phyloP scores from a whole-genome alignment of 2,888 invertebrate species.

The Dasysyrphus tricinctus region DNA sequence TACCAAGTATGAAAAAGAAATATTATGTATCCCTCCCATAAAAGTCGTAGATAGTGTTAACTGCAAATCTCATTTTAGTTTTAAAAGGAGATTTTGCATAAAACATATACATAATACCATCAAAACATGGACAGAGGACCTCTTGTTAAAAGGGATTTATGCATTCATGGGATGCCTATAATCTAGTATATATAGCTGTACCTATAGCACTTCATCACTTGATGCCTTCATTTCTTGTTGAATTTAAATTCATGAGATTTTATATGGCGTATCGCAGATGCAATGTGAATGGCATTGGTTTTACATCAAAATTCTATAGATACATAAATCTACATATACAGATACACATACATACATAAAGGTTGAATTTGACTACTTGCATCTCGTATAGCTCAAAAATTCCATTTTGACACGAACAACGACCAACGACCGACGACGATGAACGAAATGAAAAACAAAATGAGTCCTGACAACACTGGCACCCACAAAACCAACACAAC shows the following conservation, averaged over 20 bases:
- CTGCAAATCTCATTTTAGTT: constrained; percentile 19
- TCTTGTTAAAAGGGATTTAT: constrained; percentile 10
- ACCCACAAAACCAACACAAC: constrained; percentile 50
- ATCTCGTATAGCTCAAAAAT: constrained; percentile 12
- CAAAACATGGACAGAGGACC: background rate
- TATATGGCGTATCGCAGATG: constrained; percentile 29
- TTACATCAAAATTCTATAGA: constrained; percentile 49
- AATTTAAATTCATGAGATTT: constrained; percentile 71
- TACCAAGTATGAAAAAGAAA: background rate
- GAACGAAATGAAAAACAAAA: constrained; percentile 58
- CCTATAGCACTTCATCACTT: constrained; percentile 13
- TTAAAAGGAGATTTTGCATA: constrained; percentile 21
- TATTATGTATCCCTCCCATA: background rate
- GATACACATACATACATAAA: too few species aligned
- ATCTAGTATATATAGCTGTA: background rate
- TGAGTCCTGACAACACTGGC: constrained; percentile 33
- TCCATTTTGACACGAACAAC: constrained; percentile 34
- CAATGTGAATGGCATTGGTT: constrained; percentile 62
- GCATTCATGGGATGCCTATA: constrained; percentile 26
- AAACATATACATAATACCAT: constrained; percentile 9
- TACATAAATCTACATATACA: background rate
- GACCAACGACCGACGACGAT: background rate
- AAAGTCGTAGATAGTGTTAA: background rate
- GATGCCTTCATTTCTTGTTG: constrained; percentile 31
- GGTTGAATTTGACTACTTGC: background rate